Evolutionary conservation across 2,113 vertebrate genomes (phyloP).

Genomic region (Mohoua ochrocephala): DNA sequence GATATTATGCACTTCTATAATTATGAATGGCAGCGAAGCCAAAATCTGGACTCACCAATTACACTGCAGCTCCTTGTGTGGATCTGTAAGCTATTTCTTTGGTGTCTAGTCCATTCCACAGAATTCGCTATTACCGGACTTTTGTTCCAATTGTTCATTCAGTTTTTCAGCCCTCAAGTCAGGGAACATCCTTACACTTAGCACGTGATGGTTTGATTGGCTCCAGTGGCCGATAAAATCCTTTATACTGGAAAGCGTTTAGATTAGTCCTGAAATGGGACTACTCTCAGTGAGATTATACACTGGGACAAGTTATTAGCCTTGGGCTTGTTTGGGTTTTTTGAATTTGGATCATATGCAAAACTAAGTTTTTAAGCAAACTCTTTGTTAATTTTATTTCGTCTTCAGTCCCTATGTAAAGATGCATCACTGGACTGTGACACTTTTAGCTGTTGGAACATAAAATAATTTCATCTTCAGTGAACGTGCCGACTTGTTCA

Average conservation of each 20-base stretch:
- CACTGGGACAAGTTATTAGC: not conserved
- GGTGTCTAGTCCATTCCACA: not conserved
- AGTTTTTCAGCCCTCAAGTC: not conserved
- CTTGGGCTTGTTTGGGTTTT: not conserved
- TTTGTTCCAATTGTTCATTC: not conserved
- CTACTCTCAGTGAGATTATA: not conserved
- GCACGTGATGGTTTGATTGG: rapidly evolving
- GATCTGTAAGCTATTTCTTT: not conserved
- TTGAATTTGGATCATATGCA: not conserved
- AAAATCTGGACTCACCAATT: not conserved
- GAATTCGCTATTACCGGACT: not conserved
- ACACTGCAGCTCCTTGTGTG: not conserved
- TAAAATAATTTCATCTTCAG: not conserved
- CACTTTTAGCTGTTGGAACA: not conserved
- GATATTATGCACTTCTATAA: not conserved
- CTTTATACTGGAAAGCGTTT: not conserved
- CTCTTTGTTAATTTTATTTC: not conserved
- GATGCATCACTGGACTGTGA: not conserved
- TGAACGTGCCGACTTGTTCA: not conserved
- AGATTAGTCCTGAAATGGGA: not conserved
- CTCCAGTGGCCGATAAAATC: not conserved
- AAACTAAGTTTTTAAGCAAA: not conserved
- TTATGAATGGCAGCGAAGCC: not conserved
- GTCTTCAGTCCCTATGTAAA: not conserved
- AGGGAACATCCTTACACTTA: not conserved